Base-by-base conservation (phyloP, 2,888 invertebrate genomes). In the Sialis fuliginosa region DNA sequence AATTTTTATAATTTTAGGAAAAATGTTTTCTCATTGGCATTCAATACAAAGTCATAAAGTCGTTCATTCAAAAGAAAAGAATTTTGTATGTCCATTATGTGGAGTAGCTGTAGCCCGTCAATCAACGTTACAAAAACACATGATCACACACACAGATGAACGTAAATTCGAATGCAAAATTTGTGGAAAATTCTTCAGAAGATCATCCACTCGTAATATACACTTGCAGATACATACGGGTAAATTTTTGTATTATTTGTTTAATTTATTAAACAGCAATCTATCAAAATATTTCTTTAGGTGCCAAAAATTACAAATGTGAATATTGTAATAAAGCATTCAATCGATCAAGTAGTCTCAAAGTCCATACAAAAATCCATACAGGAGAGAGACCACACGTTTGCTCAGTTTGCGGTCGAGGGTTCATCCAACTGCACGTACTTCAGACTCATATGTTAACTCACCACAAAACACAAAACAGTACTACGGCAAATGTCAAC, bases 351-450 rank as follows among this genome's bases (percentile, higher is more conserved):
- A 50, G 50, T 30, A 48, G 46, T 42, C 44, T 50, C n/a, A 33
- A 44, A 33, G 48, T 48, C 8, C 50, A 50, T 10, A 48, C 45
- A 41, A 33, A 44, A 32, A 50, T 50, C 30, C 50, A 50, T 12
- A 48, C 39, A 13, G 50, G 50, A 8, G 48, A 50, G 7, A 48
- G 48, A 41, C 50, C 50, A 7, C 46, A 48, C 33, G 48, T 48
- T 6, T 50, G 50, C 33, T 39, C 50, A 2, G 44, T 50, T 12
- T 50, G 50, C 35, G 48, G 48, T 32, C 43, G 50, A 5, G 50
- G 48, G 2, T 50, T 50, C 10, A 50, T 50, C n/a, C 50, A 50
- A 13, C 48, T 45, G 37, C 48, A 48, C 35, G 48, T 48, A 1
- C 39, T 50, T 7, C 42, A 39, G 22, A 48, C 50, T 6, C 50